Evolutionary conservation across 2,113 vertebrate genomes (phyloP), one percentile per base, ranked within the genome.

Genomic region (Rousettus leschenaultii): DNA sequence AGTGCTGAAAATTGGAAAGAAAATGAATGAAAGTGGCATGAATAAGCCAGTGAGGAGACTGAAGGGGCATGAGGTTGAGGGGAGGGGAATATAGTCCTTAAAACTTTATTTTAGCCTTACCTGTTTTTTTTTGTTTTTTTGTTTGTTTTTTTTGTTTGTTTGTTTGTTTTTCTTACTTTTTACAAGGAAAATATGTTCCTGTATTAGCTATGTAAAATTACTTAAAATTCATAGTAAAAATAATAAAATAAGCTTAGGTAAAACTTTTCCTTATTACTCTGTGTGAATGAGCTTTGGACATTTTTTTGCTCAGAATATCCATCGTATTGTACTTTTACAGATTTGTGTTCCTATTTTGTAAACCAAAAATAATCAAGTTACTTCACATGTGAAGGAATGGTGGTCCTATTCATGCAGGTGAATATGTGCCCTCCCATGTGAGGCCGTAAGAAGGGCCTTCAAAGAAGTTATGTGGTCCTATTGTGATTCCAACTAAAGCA

Each of bases 161-260:
- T 45, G 43, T 11, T 45, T 45, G 45, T n/a, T n/a, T 68, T 38
- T 45, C 26, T 70, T 10, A 66, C 22, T 89, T 86, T 91, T 45
- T 88, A 85, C 1, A 68, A 80, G 66, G 43, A 90, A 33, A 95
- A 55, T 85, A 6, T 90, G 61, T 79, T 94, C 22, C 33, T 85
- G 28, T 63, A 18, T 87, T 95, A 92, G n/a, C 77, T 85, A 5
- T 94, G 51, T 84, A 95, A 51, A 51, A 51, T 51, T 51, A 16
- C 33, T 94, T 89, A 73, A 92, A 57, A 88, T 85, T 88, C 43
- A 30, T 84, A 90, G 83, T 83, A 51, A 94, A 92, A 63, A 63
- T 57, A 45, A 45, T 45, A 40, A 88, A 45, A 45, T 45, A 40
- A 88, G 43, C 75, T 88, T 87, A 68, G 89, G 40, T 43, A 82